Base-by-base conservation (phyloP, 2,113 vertebrate species). In the Hydrochoerus hydrochaeris region DNA sequence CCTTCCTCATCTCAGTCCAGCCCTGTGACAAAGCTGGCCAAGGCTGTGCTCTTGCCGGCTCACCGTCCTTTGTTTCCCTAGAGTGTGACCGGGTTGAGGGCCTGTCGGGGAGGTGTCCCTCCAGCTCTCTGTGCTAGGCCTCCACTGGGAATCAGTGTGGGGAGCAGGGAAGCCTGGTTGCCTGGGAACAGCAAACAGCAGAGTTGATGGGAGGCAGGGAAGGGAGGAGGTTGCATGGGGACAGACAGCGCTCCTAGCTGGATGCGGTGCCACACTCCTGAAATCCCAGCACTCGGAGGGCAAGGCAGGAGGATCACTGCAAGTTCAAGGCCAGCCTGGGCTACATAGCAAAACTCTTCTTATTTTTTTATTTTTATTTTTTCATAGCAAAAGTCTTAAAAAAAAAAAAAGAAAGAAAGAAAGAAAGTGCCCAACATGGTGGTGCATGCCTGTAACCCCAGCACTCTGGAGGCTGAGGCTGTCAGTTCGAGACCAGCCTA, bases 21-120 rank as follows among this genome's bases (percentile, higher is more conserved):
- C 71, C 57, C 35, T 32, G 35, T 41, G 90, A 41, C 63, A 67
- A n/a, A 62, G 62, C 46, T 49, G n/a, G 52, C 20, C 11, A 5
- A 58, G 41, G 9, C 67, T 46, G 57, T 5, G 10, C 2, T 85
- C 85, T 28, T 28, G 44, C 93, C 86, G 96, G 58, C 98, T 98
- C 14, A 12, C 26, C 30, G 44, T 46, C 44, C 26, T 46, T 98
- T 99, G 69, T 99, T 98, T 98, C 98, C 97, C 97, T 98, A 98
- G 98, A 98, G 93, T 98, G 96, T 97, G 98, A 97, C 96, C 96
- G 97, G 98, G 97, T 98, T 98, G 98, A 98, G 98, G 97, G 95
- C 96, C 98, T 96, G 97, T 90, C 98, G 98, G 98, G 98, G 98
- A 98, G 98, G 98, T 99, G 97, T 95, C 94, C 30, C 77, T 67